Percentiles rank a stretch among this genome's conserved stretches.
Conservation (phyloP, 2,797 vertebrate genomes). For the Zalophus californianus region DNA sequence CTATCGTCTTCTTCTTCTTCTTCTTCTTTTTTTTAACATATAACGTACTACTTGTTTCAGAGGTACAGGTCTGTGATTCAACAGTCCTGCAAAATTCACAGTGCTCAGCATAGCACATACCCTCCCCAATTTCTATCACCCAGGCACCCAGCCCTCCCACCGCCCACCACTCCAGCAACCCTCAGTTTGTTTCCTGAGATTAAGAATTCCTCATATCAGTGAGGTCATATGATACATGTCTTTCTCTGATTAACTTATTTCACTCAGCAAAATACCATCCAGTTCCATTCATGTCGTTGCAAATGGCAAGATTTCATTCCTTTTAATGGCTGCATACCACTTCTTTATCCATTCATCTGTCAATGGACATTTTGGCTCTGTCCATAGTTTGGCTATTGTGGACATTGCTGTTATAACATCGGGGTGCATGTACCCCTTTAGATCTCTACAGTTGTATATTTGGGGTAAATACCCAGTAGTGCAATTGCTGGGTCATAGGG, state of each 20-base stretch:
- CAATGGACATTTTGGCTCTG: background rate
- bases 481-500: background rate
- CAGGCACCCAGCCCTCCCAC: too few relatives aligned
- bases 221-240: background rate
- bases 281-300: background rate
- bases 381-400: background rate
- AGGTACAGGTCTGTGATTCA: too few relatives aligned
- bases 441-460: background rate
- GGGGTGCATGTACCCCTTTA: background rate
- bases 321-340: background rate
- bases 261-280: background rate
- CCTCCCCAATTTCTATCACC: too few relatives aligned
- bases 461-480: background rate
- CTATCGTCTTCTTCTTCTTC: too few relatives aligned
- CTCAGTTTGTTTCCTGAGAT: too few relatives aligned
- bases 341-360: background rate
- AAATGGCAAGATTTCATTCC: background rate
- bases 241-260: background rate
- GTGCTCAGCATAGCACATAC: too few relatives aligned
- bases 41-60: too few relatives aligned
- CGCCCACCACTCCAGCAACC: too few relatives aligned
- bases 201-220: too few relatives aligned
- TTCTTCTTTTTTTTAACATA: too few relatives aligned
- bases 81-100: too few relatives aligned
- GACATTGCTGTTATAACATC: background rate